Base-by-base conservation (phyloP, 35 echinoderm and acorn worm species). In the Anneissia japonica region DNA sequence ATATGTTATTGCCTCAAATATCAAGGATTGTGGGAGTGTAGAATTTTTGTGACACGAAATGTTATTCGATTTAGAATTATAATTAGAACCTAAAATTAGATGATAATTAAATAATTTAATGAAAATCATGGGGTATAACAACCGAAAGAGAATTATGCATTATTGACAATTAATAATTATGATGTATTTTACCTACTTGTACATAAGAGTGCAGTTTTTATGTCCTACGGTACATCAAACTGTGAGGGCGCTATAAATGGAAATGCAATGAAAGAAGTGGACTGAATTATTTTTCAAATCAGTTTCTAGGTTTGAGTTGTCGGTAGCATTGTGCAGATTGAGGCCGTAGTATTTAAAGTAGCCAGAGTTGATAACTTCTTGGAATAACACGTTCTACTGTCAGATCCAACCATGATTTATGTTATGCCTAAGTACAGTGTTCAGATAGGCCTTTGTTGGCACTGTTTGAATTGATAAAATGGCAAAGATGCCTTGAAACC, bases 191-290 rank as follows among this genome's bases (percentile, higher is more conserved):
- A 23, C 51, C 51, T n/a, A n/a, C n/a, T 64, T 64, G 51, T 64
- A 64, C 51, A 64, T 64, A 64, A 64, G 51, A 64, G 51, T 64
- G 51, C 51, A 64, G 51, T 64, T 64, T 64, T 64, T 64, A 64
- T 64, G 51, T 64, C 51, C 40, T 64, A 19, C n/a, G n/a, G n/a
- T n/a, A n/a, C 51, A 64, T 64, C 21, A 64, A 64, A 64, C 51
- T 26, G 5, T 64, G 51, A 64, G 51, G 51, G 51, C 51, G 51
- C 51, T 64, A 64, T 64, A 23, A 16, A 64, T n/a, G n/a, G n/a
- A n/a, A n/a, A n/a, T 64, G 7, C 14, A 43, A 43, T 14, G 40
- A 43, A 43, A 43, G 40, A 43, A 26, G 2, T 64, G 19, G 5
- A 64, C 51, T 64, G 51, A 64, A 64, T 64, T 64, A 64, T 64